Conservation (phyloP, 2,888 invertebrate species). For the Nipponacmea schrenckii region DNA sequence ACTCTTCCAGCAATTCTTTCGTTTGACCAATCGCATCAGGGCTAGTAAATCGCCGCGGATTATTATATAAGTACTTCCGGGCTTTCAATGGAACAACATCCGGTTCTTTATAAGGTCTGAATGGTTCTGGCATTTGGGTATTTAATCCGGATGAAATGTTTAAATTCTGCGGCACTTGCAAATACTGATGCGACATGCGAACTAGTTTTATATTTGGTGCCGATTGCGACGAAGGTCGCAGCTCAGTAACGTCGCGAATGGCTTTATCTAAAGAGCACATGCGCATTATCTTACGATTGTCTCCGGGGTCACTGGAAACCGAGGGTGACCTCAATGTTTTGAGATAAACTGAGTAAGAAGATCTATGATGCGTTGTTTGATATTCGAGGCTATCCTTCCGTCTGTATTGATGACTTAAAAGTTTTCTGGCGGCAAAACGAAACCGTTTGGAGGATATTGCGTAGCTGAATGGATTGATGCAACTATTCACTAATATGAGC, state of each 20-base stretch:
- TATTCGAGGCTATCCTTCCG: neutral
- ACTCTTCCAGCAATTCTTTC: conserved; percentile 9
- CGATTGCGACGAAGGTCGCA: neutral
- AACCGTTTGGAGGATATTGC: conserved; percentile 38
- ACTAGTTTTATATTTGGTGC: neutral
- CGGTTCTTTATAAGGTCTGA: neutral
- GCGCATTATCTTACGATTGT: conserved; percentile 10
- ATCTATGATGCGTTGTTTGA: conserved; percentile 5
- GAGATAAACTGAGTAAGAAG: conserved; percentile 23
- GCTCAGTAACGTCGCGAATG: neutral
- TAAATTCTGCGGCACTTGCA: neutral
- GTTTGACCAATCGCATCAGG: conserved; percentile 1
- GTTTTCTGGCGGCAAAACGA: conserved; percentile 20
- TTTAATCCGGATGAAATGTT: neutral
- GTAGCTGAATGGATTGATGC: conserved; percentile 37
- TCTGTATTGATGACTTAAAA: conserved; percentile 11
- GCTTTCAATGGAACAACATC: neutral
- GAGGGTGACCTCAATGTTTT: conserved; percentile 20
- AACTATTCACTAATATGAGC: conserved; percentile 26
- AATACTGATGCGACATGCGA: neutral
- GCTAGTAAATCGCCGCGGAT: neutral
- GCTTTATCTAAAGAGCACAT: neutral
- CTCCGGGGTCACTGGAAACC: conserved; percentile 8
- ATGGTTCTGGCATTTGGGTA: neutral
- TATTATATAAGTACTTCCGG: neutral